phyloP scores from a whole-genome alignment of 1,140 invertebrate genomes.

The Ceratosolen fusciceps region DNA sequence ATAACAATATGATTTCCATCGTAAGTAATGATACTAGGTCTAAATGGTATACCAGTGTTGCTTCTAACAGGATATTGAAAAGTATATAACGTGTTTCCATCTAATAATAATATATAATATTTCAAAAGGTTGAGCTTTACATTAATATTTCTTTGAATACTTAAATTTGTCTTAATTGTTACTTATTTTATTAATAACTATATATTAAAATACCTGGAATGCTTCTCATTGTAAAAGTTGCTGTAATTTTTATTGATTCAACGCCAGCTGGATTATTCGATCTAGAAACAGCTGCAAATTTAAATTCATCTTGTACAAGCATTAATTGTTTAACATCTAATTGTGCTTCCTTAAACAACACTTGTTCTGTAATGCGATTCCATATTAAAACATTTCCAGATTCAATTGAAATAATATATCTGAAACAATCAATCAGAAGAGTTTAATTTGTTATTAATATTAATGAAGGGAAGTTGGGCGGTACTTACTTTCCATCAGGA shows the following conservation, averaged over 20 bases:
- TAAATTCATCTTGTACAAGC: constrained; percentile 85
- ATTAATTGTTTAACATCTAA: constrained; percentile 88
- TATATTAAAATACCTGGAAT: constrained; percentile 75
- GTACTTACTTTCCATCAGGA: constrained; percentile 80
- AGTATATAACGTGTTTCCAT: constrained; percentile 82
- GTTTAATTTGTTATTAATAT: background rate
- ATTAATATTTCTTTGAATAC: no score
- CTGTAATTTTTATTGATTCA: constrained; percentile 75
- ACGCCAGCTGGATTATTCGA: constrained; percentile 74
- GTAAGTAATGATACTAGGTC: constrained; percentile 83
- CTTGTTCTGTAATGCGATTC: constrained; percentile 88
- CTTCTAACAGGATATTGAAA: constrained; percentile 85
- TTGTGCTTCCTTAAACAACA: constrained; percentile 88
- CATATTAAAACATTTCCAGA: constrained; percentile 94
- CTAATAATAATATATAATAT: no score
- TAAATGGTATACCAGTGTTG: constrained; percentile 77
- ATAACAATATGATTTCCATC: constrained; percentile 85
- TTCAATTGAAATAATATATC: constrained; percentile 89
- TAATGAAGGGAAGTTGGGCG: constrained; percentile 32
- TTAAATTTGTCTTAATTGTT: no score
- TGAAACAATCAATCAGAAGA: constrained; percentile 51
- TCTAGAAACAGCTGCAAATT: constrained; percentile 88
- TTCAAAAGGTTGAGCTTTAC: no score
- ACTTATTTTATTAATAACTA: background rate
- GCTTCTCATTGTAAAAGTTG: constrained; percentile 77